A percentile compares a stretch with the other conserved stretches of the same genome.
Conservation (phyloP, 2,797 vertebrate species). For the Pseudomugil gertrudae region DNA sequence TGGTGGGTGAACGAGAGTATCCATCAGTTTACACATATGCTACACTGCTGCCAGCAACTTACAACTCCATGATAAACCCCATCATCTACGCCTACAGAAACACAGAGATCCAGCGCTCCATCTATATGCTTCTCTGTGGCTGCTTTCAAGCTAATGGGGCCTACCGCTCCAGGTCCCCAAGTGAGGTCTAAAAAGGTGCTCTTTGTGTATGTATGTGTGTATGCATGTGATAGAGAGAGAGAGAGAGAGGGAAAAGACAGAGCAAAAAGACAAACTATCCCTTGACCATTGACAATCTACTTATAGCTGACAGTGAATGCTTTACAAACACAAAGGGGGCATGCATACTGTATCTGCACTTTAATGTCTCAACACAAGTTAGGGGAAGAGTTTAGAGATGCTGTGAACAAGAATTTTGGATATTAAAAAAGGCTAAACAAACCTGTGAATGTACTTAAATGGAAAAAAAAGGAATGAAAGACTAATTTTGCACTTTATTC, state of each 20-base stretch:
- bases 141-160: conserved; percentile 91
- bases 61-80: conserved; percentile 99
- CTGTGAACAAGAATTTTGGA: conserved; percentile 84
- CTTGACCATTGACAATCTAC: conserved; percentile 77
- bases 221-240: background rate
- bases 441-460: conserved; percentile 85
- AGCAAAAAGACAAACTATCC: conserved; percentile 55
- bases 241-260: conserved; percentile 4
- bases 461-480: conserved; percentile 70
- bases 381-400: conserved; percentile 53
- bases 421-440: conserved; percentile 52
- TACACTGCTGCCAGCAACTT: conserved; percentile 95
- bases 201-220: conserved; percentile 15
- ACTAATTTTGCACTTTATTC: conserved; percentile 90
- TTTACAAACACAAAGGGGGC: conserved; percentile 59
- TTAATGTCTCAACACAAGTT: conserved; percentile 84
- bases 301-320: conserved; percentile 80
- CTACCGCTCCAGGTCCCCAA: conserved; percentile 94
- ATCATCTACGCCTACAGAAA: conserved; percentile 99
- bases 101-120: conserved; percentile 94
- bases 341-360: conserved; percentile 86
- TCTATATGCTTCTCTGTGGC: conserved; percentile 93
- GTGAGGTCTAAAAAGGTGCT: conserved; percentile 87
- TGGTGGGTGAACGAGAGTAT: conserved; percentile 90
- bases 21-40: conserved; percentile 94